phyloP scores from a whole-genome alignment of 92 coral and sea anemone genomes.

The Epizoanthus ramosus region DNA sequence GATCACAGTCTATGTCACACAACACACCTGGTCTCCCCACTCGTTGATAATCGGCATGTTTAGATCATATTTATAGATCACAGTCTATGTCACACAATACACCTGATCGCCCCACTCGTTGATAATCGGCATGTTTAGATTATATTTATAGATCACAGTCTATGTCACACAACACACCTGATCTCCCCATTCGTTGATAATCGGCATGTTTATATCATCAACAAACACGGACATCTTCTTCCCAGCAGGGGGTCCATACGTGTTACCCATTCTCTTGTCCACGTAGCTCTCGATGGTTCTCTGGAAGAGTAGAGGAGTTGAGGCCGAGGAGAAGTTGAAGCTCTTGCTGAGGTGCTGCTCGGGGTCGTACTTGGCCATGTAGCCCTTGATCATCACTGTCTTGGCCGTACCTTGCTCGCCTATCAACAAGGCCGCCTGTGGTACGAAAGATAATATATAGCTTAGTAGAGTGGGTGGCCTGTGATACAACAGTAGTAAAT shows the following conservation, averaged over 20 bases:
- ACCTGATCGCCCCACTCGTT: conserved; percentile 97
- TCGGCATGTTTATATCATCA: conserved; percentile 85
- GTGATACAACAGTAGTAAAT: neutral
- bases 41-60: conserved; percentile 90
- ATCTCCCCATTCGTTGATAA: conserved; percentile 92
- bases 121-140: conserved; percentile 76
- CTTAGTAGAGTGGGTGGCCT: conserved; percentile 67
- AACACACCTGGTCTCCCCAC: conserved; percentile 89
- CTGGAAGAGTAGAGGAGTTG: conserved; percentile 93
- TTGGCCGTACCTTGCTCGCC: conserved; percentile 99
- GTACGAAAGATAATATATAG: no score
- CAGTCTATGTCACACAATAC: conserved; percentile 12
- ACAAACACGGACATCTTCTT: conserved; percentile 90
- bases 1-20: neutral
- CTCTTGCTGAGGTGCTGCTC: conserved; percentile 92
- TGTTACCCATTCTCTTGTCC: conserved; percentile 88
- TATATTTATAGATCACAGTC: no score
- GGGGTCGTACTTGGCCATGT: conserved; percentile 89
- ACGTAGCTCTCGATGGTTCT: conserved; percentile 91
- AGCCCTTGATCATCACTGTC: conserved; percentile 96
- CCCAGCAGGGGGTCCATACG: conserved; percentile 92
- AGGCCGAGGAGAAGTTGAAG: conserved; percentile 96
- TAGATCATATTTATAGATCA: neutral
- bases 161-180: conserved; percentile 65
- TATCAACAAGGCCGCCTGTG: conserved; percentile 90